Base-by-base conservation (phyloP, 2,113 vertebrate species). In the Eulemur macaco region DNA sequence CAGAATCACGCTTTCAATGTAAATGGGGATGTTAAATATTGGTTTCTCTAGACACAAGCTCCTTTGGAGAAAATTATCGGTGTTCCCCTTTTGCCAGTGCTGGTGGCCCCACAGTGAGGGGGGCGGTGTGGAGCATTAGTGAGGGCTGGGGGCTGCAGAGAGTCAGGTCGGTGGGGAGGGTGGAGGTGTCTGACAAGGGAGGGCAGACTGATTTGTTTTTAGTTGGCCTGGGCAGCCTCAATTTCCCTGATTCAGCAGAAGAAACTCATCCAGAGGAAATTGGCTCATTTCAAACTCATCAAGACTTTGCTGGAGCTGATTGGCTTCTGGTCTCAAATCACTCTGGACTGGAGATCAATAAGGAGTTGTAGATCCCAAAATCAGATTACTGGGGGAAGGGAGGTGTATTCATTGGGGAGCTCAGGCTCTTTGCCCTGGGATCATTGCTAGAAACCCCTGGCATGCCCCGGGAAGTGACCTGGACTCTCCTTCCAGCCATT, bases 1-100 rank as follows among this genome's bases (percentile, higher is more conserved):
- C 97, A 98, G 98, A 98, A 95, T 74, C 98, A 92, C 97, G 97
- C 98, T 98, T 97, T 97, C 96, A 95, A 98, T 98, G 98, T 98
- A 98, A 98, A 98, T 98, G 97, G 97, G 98, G 78, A 88, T 98
- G 97, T 98, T 98, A 98, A 98, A 98, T 98, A 98, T 98, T 97
- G 97, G 97, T 97, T 98, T 97, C 98, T 92, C 84, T 86, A 96
- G 97, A 95, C 80, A 77, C 50, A 76, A 58, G 96, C 93, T 98
- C 96, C 96, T 97, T 97, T 76, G 95, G 89, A 96, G 95, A 95
- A 97, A 97, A 98, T 98, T 93, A 97, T 14, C 71, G 89, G 68
- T 94, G 96, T 77, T 92, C 39, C 37, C 63, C 64, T 96, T 95
- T 92, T 96, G 90, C 92, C 82, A 56, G 86, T 29, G 18, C 74